Evolutionary conservation across 2,888 invertebrate species (phyloP).

Genomic region (Zaprionus obscuricornis): DNA sequence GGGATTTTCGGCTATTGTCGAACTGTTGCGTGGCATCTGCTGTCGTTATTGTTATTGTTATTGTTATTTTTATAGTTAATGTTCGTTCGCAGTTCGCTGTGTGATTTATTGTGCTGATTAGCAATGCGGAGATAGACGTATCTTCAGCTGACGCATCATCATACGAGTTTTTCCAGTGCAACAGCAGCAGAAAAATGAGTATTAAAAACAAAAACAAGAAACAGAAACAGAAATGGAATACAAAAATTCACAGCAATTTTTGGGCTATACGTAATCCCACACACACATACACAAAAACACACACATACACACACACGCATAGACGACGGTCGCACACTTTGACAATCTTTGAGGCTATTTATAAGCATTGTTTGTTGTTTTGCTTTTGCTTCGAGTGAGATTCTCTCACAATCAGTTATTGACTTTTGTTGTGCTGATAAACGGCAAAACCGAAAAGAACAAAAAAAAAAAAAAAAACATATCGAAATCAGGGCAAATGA

Average conservation of each 20-base stretch:
- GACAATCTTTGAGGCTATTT: slow-evolving; percentile 47
- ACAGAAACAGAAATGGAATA: background rate
- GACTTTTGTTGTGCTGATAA: slow-evolving; percentile 65
- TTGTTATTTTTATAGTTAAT: slow-evolving; percentile 21
- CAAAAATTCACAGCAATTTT: slow-evolving; percentile 12
- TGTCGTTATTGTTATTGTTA: slow-evolving; percentile 6
- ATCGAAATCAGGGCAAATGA: slow-evolving; percentile 27
- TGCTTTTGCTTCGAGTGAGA: slow-evolving; percentile 9
- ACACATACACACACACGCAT: background rate
- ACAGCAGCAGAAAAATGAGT: slow-evolving; percentile 7
- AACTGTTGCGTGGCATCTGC: slow-evolving; percentile 43
- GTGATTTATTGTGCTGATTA: slow-evolving; percentile 38
- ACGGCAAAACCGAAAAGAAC: slow-evolving; percentile 13
- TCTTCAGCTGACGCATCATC: slow-evolving; percentile 33
- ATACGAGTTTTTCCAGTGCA: slow-evolving; percentile 1
- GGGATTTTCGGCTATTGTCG: slow-evolving; percentile 6
- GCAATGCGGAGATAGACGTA: no score
- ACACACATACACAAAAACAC: background rate
- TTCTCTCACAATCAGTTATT: slow-evolving; percentile 65
- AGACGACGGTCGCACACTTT: background rate
- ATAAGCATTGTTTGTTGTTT: slow-evolving; percentile 40
- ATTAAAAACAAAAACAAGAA: slow-evolving; percentile 3
- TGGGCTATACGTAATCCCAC: slow-evolving; percentile 43
- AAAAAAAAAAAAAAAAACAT: slow-evolving; percentile 6
- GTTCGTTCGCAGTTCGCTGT: no score